Evolutionary conservation across 2,113 vertebrate genomes (phyloP), one percentile per base, ranked within the genome.

Genomic region (Nycticebus coucang): DNA sequence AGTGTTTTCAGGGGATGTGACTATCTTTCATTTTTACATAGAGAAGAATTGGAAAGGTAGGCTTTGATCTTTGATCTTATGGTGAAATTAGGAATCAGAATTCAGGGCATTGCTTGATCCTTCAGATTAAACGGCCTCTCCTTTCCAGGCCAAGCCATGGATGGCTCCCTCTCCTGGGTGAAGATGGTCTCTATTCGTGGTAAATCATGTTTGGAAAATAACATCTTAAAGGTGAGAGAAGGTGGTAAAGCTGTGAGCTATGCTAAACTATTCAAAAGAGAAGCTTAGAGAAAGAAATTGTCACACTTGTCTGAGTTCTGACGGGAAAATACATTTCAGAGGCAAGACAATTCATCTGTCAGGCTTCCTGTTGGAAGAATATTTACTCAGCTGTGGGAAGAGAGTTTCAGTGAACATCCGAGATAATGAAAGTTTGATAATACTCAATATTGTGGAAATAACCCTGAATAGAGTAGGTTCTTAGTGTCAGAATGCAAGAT

Each of bases 371-470:
- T 77, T 79, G 55, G 79, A 93, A 94, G 86, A 86, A 74, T 96
- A 95, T 96, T 97, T 96, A 97, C 95, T 98, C 71, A 86, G 83
- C 86, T 96, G 89, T 96, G 93, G 87, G 93, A 86, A 91, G 89
- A 94, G 86, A 80, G 87, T 55, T 74, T 88, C 87, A 87, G 94
- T 92, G 97, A 97, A 66, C 87, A 96, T 90, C 92, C 45, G 57
- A 96, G 95, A 96, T 97, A 96, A 98, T 97, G 94, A 97, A 96
- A 87, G 57, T 97, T 96, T 96, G 96, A 91, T 93, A 95, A 96
- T 95, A 97, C 93, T 96, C 94, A 89, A 94, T 97, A 96, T 98
- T 97, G 96, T 92, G 71, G 87, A 87, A 95, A 95, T 92, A 97
- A 86, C 89, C 80, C 45, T 10, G 3, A 96, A 78, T 96, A 6